phyloP scores from a whole-genome alignment of 2,888 invertebrate genomes.

The Gymnoscelis rufifasciata region DNA sequence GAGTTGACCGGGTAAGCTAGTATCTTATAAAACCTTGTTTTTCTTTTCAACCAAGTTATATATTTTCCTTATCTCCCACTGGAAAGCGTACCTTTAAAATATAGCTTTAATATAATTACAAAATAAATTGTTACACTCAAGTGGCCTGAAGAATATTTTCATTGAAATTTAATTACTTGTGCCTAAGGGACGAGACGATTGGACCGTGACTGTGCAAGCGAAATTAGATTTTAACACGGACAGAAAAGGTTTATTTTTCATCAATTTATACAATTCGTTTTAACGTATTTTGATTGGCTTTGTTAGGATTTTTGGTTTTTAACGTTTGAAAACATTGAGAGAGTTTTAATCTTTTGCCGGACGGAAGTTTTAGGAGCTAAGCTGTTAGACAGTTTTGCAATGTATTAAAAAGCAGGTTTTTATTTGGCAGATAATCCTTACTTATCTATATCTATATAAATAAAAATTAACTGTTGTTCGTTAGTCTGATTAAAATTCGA shows the following conservation, averaged over 20 bases:
- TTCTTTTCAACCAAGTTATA: too few relatives aligned
- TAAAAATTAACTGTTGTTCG: too few relatives aligned
- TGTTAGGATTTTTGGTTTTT: slow-evolving; percentile 6
- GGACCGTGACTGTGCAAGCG: neutral
- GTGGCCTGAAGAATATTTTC: slow-evolving; percentile 34
- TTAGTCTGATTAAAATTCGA: too few relatives aligned
- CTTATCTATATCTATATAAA: too few relatives aligned
- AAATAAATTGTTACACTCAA: slow-evolving; percentile 31
- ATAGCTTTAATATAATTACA: slow-evolving; percentile 32
- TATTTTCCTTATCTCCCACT: slow-evolving; percentile 5
- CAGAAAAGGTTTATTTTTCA: slow-evolving; percentile 9
- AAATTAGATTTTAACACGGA: slow-evolving; percentile 8
- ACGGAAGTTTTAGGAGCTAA: too few relatives aligned
- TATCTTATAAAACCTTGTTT: too few relatives aligned
- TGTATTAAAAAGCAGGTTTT: too few relatives aligned
- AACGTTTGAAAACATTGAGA: neutral
- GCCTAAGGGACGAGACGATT: slow-evolving; percentile 22
- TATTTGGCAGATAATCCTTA: too few relatives aligned
- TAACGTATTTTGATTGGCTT: slow-evolving; percentile 7
- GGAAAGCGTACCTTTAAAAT: slow-evolving; percentile 7
- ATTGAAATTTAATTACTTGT: slow-evolving; percentile 33
- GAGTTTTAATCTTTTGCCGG: too few relatives aligned
- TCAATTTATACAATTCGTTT: neutral
- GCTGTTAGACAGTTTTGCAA: too few relatives aligned
- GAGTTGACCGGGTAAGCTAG: too few relatives aligned